Percentiles rank a stretch among this genome's conserved stretches.
Evolutionary conservation across 2,113 vertebrate genomes (phyloP).

Genomic region (Gnathonemus echidnorhynchus): DNA sequence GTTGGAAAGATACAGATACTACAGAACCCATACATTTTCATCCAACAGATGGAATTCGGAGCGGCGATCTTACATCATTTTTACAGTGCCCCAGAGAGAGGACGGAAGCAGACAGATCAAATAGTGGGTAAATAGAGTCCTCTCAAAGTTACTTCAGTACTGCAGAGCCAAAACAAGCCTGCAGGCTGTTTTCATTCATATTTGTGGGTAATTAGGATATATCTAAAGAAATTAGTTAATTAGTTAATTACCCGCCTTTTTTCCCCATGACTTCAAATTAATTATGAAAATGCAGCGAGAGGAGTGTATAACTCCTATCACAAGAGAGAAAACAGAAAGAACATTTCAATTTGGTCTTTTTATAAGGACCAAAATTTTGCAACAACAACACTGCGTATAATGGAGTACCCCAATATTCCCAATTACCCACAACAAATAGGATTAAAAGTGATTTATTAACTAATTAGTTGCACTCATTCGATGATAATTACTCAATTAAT

Average conservation of each 20-base stretch:
- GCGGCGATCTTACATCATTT: conserved; percentile 28
- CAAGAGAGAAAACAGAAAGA: not conserved
- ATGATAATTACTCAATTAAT: not conserved
- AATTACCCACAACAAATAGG: not conserved
- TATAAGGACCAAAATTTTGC: not conserved
- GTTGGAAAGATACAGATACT: not conserved
- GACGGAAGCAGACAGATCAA: conserved; percentile 14
- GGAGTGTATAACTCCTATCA: not conserved
- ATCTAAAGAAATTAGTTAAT: conserved; percentile 24
- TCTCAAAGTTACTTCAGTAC: conserved; percentile 3
- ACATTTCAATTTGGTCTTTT: not conserved
- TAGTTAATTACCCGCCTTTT: not conserved
- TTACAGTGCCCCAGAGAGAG: conserved; percentile 14
- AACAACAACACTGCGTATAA: not conserved
- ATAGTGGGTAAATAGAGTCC: conserved; percentile 30
- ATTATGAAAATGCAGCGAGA: conserved; percentile 3
- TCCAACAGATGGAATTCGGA: conserved; percentile 25
- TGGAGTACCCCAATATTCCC: not conserved
- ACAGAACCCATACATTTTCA: conserved; percentile 28
- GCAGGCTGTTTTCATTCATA: conserved; percentile 17
- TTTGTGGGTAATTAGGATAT: conserved; percentile 27
- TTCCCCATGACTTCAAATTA: not conserved
- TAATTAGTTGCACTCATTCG: not conserved
- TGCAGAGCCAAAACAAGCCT: conserved; percentile 5
- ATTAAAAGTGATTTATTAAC: not conserved